phyloP scores from a whole-genome alignment of 1,140 invertebrate species.

The Pseudoatta argentina region DNA sequence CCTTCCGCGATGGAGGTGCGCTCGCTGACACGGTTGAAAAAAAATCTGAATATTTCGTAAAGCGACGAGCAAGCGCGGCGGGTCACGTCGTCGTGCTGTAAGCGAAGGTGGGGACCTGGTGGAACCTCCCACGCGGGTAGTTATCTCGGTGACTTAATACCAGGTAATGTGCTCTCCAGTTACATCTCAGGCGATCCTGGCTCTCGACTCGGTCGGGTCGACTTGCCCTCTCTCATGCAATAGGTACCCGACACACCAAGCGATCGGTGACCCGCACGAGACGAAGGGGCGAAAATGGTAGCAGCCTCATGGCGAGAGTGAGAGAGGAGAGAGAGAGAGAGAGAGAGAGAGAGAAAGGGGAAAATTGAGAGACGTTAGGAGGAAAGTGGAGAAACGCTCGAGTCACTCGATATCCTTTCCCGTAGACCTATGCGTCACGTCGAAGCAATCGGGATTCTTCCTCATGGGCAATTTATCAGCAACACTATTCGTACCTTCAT shows the following conservation, averaged over 20 bases:
- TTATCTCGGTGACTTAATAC: conserved; percentile 86
- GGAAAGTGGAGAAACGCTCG: conserved; percentile 45
- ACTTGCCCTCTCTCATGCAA: conserved; percentile 17
- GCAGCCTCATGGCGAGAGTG: neutral
- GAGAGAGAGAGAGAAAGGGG: neutral
- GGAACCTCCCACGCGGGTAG: conserved; percentile 84
- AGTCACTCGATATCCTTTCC: conserved; percentile 69
- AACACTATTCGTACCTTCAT: conserved; percentile 27
- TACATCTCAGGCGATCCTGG: conserved; percentile 81
- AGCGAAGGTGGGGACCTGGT: conserved; percentile 34
- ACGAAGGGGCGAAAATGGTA: conserved; percentile 33
- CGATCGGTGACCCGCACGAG: conserved; percentile 47
- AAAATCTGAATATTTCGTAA: conserved; percentile 70
- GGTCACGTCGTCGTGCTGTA: conserved; percentile 71
- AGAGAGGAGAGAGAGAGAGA: neutral
- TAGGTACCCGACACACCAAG: conserved; percentile 1
- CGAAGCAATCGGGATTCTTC: conserved; percentile 60
- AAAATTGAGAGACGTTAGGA: conserved; percentile 62
- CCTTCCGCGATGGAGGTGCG: conserved; percentile 40
- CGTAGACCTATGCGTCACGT: conserved; percentile 67
- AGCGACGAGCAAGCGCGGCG: conserved; percentile 60
- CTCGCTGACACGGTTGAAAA: conserved; percentile 63
- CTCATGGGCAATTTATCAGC: conserved; percentile 65
- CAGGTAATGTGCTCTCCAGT: conserved; percentile 84
- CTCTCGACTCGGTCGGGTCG: conserved; percentile 61